These are phyloP conservation scores for Piprites chloris DNA, from an alignment of 2,113 vertebrate species.

Conservation along the genomic window DNA sequence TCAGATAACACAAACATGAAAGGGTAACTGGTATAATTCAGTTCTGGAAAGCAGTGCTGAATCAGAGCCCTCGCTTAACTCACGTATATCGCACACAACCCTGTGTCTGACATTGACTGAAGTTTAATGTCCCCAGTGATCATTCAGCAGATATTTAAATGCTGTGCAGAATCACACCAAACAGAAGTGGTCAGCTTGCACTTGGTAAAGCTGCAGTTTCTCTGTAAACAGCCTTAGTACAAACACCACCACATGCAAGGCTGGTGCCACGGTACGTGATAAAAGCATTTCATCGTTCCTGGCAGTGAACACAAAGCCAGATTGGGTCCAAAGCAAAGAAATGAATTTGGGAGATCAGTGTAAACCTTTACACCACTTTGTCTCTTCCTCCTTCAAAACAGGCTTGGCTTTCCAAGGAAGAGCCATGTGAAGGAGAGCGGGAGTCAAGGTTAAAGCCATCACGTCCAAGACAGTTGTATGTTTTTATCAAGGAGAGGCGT, in stretches of 20 bases:
- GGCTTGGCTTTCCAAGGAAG: conserved; percentile 56
- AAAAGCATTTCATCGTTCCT: neutral
- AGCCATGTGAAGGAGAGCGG: conserved; percentile 36
- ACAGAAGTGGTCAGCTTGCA: neutral
- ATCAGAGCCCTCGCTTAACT: conserved; percentile 46
- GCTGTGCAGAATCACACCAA: neutral
- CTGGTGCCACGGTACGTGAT: neutral
- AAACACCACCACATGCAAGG: neutral
- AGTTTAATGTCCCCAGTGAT: neutral
- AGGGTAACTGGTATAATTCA: neutral
- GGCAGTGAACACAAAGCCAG: neutral
- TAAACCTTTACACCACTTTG: conserved; percentile 3
- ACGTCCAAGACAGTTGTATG: neutral
- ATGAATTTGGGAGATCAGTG: neutral
- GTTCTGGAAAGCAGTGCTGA: conserved; percentile 43
- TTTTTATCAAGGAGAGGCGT: neutral
- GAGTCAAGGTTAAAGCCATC: conserved; percentile 79
- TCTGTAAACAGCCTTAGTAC: neutral
- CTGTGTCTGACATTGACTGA: neutral
- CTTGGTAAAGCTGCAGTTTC: neutral
- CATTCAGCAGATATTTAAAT: neutral
- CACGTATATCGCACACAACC: neutral
- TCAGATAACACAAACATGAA: neutral
- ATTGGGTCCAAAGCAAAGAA: neutral
- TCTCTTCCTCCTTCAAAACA: neutral